Conservation (phyloP, 2,888 invertebrate species). For the Chrysomela aeneicollis region DNA sequence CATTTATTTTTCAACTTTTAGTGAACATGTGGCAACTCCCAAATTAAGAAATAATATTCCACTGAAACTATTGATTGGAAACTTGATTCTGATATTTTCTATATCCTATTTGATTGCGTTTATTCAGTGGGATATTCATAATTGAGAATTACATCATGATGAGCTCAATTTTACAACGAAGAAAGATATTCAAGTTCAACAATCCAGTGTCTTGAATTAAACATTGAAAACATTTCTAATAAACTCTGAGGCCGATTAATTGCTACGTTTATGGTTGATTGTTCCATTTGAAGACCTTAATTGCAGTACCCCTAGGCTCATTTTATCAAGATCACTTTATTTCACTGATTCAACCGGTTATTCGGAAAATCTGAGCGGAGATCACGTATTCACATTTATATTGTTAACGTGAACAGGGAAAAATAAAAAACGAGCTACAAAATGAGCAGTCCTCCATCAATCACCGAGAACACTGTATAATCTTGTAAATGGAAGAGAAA, state of each 20-base stretch:
- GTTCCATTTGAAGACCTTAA: constrained; percentile 16
- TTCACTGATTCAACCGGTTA: constrained; percentile 20
- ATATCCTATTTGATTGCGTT: too few species aligned
- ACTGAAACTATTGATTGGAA: too few species aligned
- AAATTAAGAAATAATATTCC: too few species aligned
- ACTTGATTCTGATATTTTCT: too few species aligned
- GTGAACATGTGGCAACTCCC: too few species aligned
- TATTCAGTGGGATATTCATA: background rate
- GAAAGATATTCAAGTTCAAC: background rate
- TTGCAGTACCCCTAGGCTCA: constrained; percentile 12
- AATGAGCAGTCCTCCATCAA: constrained; percentile 5
- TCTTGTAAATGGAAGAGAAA: background rate
- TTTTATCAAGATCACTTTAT: constrained; percentile 21
- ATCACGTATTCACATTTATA: constrained; percentile 19
- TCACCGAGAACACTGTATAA: background rate
- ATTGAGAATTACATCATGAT: background rate
- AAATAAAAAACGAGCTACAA: constrained; percentile 7
- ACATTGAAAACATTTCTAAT: background rate
- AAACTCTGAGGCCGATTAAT: background rate
- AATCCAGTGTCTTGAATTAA: background rate
- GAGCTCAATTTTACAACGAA: background rate
- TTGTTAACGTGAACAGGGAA: constrained; percentile 9
- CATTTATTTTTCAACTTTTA: too few species aligned
- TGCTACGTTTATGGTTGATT: constrained; percentile 10
- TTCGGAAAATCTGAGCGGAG: constrained; percentile 10